Evolutionary conservation across 2,113 vertebrate species (phyloP), one percentile per base, ranked within the genome.

Genomic region (Spea bombifrons): DNA sequence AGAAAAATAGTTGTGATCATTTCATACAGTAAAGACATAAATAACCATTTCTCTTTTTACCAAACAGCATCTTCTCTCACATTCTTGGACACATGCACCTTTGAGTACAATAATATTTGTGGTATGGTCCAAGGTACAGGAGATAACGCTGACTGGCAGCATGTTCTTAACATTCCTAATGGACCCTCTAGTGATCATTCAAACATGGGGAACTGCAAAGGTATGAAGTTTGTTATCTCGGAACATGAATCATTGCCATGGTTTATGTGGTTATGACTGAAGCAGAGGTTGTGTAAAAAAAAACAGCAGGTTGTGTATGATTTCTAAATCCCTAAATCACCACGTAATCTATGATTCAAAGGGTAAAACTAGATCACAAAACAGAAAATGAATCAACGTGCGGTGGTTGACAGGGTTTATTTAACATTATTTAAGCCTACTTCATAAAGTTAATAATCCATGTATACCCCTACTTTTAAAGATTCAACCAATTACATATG

Each of bases 31-130:
- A 30, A 30, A 30, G 30, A 1, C 2, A 30, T 30, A 30, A 30
- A 30, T 30, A 30, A 30, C 30, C 30, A 30, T 17, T 17, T 64
- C 30, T 64, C 61, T 64, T 17, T 64, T 64, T 59, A 13, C 8
- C 10, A 52, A 59, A 9, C 55, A 99, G 96, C 93, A 52, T 89
- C 90, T 63, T 92, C 91, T 50, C 83, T 94, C 52, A 96, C 87
- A 9, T 98, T 98, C 81, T 84, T 98, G 93, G 97, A 98, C 81
- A 92, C 92, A 0, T 98, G 97, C 8, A 86, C 90, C 86, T 98
- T 98, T 92, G 97, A 99, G 85, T 83, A 91, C 75, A 93, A 91
- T 65, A 96, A 95, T 73, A 91, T 98, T 63, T 98, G 97, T 80
- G 96, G 97, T 13, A 96, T 98, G 95, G 87, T 96, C 86, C 96